Percentiles rank a stretch among this genome's conserved stretches.
phyloP scores from a whole-genome alignment of 1,140 invertebrate genomes.

The Apis laboriosa region DNA sequence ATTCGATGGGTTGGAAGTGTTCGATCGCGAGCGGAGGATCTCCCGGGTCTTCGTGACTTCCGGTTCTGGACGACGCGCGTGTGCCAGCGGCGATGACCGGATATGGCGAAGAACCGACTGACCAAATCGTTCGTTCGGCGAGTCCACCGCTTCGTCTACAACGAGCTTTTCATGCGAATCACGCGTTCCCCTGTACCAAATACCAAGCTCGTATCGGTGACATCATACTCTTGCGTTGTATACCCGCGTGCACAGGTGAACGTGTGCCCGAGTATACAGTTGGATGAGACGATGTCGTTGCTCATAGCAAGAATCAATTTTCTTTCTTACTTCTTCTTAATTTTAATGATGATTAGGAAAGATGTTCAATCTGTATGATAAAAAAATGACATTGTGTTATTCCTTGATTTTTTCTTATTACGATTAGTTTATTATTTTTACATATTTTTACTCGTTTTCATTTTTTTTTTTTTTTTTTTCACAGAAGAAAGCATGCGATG shows the following conservation, averaged over 20 bases:
- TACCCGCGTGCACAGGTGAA: slow-evolving; percentile 21
- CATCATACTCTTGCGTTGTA: slow-evolving; percentile 66
- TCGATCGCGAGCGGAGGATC: slow-evolving; percentile 37
- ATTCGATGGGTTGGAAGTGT: neutral
- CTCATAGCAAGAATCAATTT: neutral
- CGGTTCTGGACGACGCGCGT: slow-evolving; percentile 57
- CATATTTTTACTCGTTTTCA: no score
- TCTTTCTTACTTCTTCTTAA: neutral
- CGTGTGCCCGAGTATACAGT: slow-evolving; percentile 1
- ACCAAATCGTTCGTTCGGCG: slow-evolving; percentile 56
- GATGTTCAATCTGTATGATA: no score
- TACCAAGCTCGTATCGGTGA: slow-evolving; percentile 71
- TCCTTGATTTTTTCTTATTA: no score
- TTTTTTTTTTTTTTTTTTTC: no score
- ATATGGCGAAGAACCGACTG: slow-evolving; percentile 73
- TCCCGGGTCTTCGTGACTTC: slow-evolving; percentile 71
- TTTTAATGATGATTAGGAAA: neutral
- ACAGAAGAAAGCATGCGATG: no score
- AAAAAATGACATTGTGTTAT: no score
- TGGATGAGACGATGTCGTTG: neutral
- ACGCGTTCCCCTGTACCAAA: slow-evolving; percentile 74
- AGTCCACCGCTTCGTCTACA: slow-evolving; percentile 41
- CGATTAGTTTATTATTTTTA: no score
- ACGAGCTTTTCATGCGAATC: slow-evolving; percentile 71
- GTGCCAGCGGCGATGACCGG: slow-evolving; percentile 64